Conservation (phyloP, 64 coral and sea anemone species). For the Porites lutea region DNA sequence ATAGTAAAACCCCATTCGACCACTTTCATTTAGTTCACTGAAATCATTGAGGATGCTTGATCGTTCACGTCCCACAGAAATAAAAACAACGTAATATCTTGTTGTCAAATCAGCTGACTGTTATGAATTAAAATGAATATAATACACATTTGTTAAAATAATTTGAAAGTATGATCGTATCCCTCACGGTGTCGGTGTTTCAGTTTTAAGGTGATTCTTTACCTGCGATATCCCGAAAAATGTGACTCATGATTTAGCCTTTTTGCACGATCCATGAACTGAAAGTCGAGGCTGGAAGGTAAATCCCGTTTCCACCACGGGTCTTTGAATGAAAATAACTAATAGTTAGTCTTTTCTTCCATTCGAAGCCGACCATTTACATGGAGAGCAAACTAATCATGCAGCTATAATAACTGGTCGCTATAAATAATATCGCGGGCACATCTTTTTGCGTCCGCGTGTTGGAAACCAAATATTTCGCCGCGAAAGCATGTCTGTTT, state of each 20-base stretch:
- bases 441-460: background rate
- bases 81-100: background rate
- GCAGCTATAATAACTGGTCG: too few species aligned
- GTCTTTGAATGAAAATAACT: background rate
- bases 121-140: too few species aligned
- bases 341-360: background rate
- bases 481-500: background rate
- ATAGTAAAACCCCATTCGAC: too few species aligned
- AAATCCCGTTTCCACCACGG: background rate
- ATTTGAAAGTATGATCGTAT: too few species aligned
- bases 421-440: background rate
- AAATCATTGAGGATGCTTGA: background rate
- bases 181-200: background rate
- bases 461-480: background rate
- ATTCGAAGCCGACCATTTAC: too few species aligned
- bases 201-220: background rate
- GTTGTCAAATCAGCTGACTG: too few species aligned
- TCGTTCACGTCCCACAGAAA: background rate
- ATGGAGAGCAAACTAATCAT: too few species aligned
- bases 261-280: background rate
- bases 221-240: constrained; percentile 45
- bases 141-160: background rate
- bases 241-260: constrained; percentile 3
- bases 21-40: too few species aligned
- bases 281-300: background rate